Base-by-base conservation (phyloP, 2,797 vertebrate species). In the Aphelocoma californica region DNA sequence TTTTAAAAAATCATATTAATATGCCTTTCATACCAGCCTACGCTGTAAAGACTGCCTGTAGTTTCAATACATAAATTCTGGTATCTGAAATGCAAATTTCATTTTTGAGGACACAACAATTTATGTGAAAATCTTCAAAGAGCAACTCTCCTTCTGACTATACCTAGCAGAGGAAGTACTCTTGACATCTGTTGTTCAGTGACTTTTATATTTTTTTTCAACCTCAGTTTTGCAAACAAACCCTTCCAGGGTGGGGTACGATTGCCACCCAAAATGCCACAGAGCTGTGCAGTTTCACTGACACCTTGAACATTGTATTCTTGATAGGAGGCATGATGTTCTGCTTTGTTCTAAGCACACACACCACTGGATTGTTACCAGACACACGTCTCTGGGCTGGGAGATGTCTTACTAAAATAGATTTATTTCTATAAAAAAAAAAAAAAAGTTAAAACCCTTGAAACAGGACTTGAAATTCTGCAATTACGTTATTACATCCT, bases 1-100 rank as follows among this genome's bases (percentile, higher is more conserved):
- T 95, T 96, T 95, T 40, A 60, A 95, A 96, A 93, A 93, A 95
- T 67, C 71, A 70, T 83, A 79, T 95, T 85, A 96, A 93, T 89
- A 93, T 82, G 71, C 45, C 66, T 97, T 94, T 96, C 75, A 61
- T 79, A 92, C 87, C 92, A 97, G 71, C 81, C 81, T 84, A 87
- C 19, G 2, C 51, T 79, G 61, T 69, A 94, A 95, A 90, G 70
- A 85, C 94, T 96, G 92, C 89, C 45, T 92, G 78, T 89, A 95
- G 88, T 82, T 92, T 74, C 58, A 62, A 40, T 31, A 96, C 86
- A 92, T 81, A 95, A 92, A 94, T 87, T 93, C 78, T 75, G 56
- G 83, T 67, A 83, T 89, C 58, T 84, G 47, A 83, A 97, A 91
- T 72, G 60, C 94, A 97, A 88, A 95, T 87, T 86, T 94, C 72